A percentile compares a stretch with the other conserved stretches of the same genome.
Evolutionary conservation across 92 coral and sea anemone species (phyloP).

Genomic region (Bergia sp.): DNA sequence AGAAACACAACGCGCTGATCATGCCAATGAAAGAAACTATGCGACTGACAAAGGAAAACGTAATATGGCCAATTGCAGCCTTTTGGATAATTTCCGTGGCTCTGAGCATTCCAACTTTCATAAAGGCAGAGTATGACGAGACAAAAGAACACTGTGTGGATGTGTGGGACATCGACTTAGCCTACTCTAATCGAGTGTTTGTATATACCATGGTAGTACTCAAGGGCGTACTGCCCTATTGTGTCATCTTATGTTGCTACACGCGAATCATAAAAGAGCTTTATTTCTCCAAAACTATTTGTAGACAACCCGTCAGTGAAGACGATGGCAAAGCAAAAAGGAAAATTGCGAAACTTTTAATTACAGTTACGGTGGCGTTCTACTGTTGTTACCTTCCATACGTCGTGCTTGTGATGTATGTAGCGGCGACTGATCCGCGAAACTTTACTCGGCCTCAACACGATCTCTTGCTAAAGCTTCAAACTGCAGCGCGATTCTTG

Average conservation of each 20-base stretch:
- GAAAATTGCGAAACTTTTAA: background rate
- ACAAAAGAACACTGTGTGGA: background rate
- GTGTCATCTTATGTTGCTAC: background rate
- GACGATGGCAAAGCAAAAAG: background rate
- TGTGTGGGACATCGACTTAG: conserved; percentile 1
- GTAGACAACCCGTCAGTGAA: background rate
- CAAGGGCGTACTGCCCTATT: background rate
- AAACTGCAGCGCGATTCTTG: conserved; percentile 11
- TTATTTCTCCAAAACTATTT: conserved; percentile 6
- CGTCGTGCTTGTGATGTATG: background rate
- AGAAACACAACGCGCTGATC: background rate
- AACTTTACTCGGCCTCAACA: background rate
- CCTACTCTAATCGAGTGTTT: background rate
- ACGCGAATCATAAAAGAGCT: background rate
- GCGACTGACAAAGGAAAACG: background rate
- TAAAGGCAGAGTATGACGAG: background rate
- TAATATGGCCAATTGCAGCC: background rate
- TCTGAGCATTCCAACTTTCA: background rate
- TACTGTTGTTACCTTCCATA: conserved; percentile 13
- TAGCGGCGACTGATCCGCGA: background rate
- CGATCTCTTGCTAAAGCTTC: background rate
- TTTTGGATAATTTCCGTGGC: background rate
- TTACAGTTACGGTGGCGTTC: background rate
- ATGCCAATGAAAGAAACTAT: conserved; percentile 1
- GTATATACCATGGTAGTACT: background rate